Evolutionary conservation across 2,888 invertebrate species (phyloP).

Genomic region (Drosophila pseudotalamancana): DNA sequence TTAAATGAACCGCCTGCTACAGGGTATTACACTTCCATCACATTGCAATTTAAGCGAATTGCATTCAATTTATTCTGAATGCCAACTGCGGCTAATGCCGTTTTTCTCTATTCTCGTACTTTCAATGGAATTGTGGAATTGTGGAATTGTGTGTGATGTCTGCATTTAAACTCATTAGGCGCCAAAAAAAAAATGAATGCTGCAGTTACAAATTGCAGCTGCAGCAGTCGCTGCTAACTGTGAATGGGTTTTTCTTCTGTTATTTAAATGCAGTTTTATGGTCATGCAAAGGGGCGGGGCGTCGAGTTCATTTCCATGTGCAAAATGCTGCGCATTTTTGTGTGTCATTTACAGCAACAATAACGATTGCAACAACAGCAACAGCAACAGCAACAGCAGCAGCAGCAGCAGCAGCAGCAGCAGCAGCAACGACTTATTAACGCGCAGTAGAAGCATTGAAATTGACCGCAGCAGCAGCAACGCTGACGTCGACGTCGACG

Average conservation of each 20-base stretch:
- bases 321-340: conserved; percentile 64
- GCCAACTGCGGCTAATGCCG: conserved; percentile 9
- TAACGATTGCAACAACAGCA: conserved; percentile 8
- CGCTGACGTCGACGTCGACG: conserved; percentile 22
- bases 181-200: conserved; percentile 10
- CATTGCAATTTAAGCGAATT: neutral
- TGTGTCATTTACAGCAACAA: conserved; percentile 57
- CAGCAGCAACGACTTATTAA: conserved; percentile 63
- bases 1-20: neutral
- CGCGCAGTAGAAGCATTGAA: conserved; percentile 68
- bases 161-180: conserved; percentile 52
- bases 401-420: conserved; percentile 13
- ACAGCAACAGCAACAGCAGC: conserved; percentile 20
- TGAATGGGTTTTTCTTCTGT: conserved; percentile 15
- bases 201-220: conserved; percentile 26
- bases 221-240: conserved; percentile 26
- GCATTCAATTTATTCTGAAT: neutral
- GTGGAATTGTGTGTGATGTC: conserved; percentile 31
- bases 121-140: conserved; percentile 23
- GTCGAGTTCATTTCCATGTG: conserved; percentile 65
- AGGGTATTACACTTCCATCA: neutral
- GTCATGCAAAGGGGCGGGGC: conserved; percentile 45
- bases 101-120: conserved; percentile 7
- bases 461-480: conserved; percentile 55
- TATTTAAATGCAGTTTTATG: conserved; percentile 48